These are phyloP conservation scores for Polydrusus pterygomalis DNA, from an alignment of 2,888 invertebrate species.

Conservation along the genomic window DNA sequence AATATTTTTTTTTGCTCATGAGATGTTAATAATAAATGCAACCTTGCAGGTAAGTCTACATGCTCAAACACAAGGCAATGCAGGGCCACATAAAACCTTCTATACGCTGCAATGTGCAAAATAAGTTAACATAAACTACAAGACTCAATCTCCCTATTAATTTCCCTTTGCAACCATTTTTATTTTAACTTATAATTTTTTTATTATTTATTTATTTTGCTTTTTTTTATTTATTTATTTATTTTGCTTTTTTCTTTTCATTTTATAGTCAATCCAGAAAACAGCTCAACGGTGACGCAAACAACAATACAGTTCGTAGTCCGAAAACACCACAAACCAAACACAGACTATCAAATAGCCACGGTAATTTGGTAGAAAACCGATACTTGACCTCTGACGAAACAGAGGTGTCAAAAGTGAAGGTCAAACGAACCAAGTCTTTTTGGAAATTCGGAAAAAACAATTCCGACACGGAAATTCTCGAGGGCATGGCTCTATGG, in stretches of 20 bases:
- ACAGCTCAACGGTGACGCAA: conserved; percentile 64
- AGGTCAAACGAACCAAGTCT: conserved; percentile 88
- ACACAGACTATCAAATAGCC: conserved; percentile 68
- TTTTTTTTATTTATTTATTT: conserved; percentile 48
- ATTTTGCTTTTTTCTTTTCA: conserved; percentile 51
- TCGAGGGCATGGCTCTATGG: conserved; percentile 92
- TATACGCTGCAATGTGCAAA: too few relatives aligned
- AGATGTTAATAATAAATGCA: too few relatives aligned
- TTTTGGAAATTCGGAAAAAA: conserved; percentile 88
- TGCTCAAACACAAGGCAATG: too few relatives aligned
- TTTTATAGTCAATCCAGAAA: conserved; percentile 47
- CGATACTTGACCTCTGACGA: conserved; percentile 75
- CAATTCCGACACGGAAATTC: conserved; percentile 82
- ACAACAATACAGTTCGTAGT: conserved; percentile 63
- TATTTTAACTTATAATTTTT: too few relatives aligned
- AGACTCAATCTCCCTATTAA: too few relatives aligned
- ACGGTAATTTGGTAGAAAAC: conserved; percentile 69
- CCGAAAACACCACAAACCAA: conserved; percentile 49
- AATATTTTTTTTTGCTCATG: too few relatives aligned
- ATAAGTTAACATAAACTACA: too few relatives aligned
- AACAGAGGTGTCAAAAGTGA: conserved; percentile 77
- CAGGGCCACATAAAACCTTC: too few relatives aligned
- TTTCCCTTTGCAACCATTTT: too few relatives aligned
- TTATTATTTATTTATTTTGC: too few relatives aligned
- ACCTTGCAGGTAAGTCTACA: too few relatives aligned